A percentile compares a stretch with the other conserved stretches of the same genome.
phyloP scores from a whole-genome alignment of 2,888 invertebrate species.

The Laothoe populi region DNA sequence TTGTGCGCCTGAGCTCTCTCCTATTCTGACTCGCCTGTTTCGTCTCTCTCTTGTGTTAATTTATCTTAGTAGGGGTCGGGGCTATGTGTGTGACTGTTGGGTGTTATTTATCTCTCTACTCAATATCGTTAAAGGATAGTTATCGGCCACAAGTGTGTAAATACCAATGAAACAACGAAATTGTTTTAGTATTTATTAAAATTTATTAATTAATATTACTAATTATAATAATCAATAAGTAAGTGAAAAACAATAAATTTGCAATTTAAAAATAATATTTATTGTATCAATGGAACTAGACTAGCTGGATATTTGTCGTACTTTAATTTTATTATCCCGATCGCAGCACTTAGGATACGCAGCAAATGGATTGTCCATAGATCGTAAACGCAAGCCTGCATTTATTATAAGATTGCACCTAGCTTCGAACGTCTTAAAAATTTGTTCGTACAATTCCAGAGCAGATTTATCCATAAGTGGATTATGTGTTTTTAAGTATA shows the following conservation, averaged over 20 bases:
- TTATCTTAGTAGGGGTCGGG: no score
- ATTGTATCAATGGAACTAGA: slow-evolving; percentile 37
- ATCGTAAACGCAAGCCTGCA: slow-evolving; percentile 75
- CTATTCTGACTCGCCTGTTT: no score
- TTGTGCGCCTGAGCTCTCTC: no score
- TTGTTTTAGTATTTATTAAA: no score
- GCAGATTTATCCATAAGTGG: slow-evolving; percentile 53
- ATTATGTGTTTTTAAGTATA: slow-evolving; percentile 84
- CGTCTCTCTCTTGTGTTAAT: no score
- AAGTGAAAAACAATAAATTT: background rate
- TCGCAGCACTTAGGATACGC: slow-evolving; percentile 68
- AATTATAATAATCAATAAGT: background rate
- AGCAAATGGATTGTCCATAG: slow-evolving; percentile 83
- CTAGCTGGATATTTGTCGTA: slow-evolving; percentile 43
- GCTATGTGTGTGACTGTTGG: no score
- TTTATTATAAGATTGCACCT: slow-evolving; percentile 67
- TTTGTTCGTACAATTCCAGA: slow-evolving; percentile 63
- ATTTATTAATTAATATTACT: no score
- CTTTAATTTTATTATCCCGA: slow-evolving; percentile 32
- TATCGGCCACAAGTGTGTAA: no score
- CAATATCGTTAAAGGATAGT: no score
- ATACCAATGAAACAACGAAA: no score
- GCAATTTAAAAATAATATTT: background rate
- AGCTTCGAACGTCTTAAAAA: slow-evolving; percentile 59
- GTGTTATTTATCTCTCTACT: no score